Conservation (phyloP, 2,888 invertebrate genomes). For the Hipparchia semele region DNA sequence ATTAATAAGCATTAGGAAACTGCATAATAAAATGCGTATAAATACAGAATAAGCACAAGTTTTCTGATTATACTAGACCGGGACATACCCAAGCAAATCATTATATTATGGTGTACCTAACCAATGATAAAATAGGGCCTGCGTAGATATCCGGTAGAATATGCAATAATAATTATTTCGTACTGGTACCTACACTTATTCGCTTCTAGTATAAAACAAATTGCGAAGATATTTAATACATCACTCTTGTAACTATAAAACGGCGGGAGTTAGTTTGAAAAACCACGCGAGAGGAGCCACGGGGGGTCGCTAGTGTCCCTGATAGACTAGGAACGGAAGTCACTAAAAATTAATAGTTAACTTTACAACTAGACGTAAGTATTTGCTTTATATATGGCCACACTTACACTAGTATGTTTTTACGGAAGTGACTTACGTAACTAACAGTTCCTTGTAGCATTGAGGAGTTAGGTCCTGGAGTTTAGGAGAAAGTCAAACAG, state of each 20-base stretch:
- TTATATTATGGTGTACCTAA: not conserved
- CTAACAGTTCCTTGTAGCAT: too few species aligned
- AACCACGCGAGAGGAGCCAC: constrained; percentile 31
- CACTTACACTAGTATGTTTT: too few species aligned
- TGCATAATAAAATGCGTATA: too few species aligned
- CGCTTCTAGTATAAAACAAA: constrained; percentile 18
- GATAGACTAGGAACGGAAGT: constrained; percentile 34
- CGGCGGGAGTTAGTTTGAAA: constrained; percentile 39
- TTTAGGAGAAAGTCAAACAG: too few species aligned
- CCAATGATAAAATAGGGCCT: constrained; percentile 1
- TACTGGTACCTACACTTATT: not conserved
- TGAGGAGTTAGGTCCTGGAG: too few species aligned
- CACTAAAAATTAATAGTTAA: constrained; percentile 23
- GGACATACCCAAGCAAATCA: not conserved
- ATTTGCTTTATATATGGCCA: not conserved
- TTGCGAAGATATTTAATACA: constrained; percentile 28
- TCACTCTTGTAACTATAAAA: constrained; percentile 37
- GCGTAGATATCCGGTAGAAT: constrained; percentile 4
- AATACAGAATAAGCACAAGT: too few species aligned
- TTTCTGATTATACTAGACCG: not conserved
- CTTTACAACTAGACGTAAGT: constrained; percentile 5
- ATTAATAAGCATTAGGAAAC: too few species aligned
- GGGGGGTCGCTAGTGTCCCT: constrained; percentile 30
- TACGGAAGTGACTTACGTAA: too few species aligned
- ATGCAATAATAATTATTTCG: constrained; percentile 13